Conservation (phyloP, 2,888 invertebrate species). For the Tenthredo amoena region DNA sequence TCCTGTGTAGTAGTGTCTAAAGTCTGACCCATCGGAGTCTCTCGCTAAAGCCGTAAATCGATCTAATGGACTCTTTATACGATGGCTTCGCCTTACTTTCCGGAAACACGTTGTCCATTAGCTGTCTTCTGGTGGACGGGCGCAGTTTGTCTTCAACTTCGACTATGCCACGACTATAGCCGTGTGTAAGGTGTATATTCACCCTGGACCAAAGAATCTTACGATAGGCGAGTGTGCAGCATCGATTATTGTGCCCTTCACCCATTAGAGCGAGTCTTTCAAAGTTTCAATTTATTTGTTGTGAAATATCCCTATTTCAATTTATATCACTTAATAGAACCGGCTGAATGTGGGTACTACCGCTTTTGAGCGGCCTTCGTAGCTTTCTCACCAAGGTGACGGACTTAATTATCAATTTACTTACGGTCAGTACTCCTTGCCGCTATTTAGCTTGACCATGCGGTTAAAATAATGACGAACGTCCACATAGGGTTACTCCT, state of each 20-base stretch:
- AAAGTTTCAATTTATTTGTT: not conserved
- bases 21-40: slow-evolving; percentile 28
- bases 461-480: slow-evolving; percentile 41
- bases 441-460: not conserved
- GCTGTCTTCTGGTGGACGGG: slow-evolving; percentile 26
- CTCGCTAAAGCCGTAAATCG: slow-evolving; percentile 32
- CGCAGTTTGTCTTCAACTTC: slow-evolving; percentile 36
- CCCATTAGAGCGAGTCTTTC: not conserved
- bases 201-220: not conserved
- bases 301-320: not conserved
- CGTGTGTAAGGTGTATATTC: not conserved
- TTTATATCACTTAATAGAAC: slow-evolving; percentile 33
- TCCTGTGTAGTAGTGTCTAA: not conserved
- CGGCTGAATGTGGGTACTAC: not conserved
- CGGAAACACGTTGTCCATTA: slow-evolving; percentile 45
- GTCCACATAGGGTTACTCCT: not conserved
- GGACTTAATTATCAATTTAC: slow-evolving; percentile 51
- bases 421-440: slow-evolving; percentile 6
- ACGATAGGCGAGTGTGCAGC: not conserved
- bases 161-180: not conserved
- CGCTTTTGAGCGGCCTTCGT: not conserved
- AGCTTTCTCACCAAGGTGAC: slow-evolving; percentile 38
- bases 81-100: slow-evolving; percentile 20
- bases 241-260: not conserved
- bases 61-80: slow-evolving; percentile 47